A percentile compares a stretch with the other conserved stretches of the same genome.
Conservation (phyloP, 1,140 invertebrate species). For the Penaeus chinensis region DNA sequence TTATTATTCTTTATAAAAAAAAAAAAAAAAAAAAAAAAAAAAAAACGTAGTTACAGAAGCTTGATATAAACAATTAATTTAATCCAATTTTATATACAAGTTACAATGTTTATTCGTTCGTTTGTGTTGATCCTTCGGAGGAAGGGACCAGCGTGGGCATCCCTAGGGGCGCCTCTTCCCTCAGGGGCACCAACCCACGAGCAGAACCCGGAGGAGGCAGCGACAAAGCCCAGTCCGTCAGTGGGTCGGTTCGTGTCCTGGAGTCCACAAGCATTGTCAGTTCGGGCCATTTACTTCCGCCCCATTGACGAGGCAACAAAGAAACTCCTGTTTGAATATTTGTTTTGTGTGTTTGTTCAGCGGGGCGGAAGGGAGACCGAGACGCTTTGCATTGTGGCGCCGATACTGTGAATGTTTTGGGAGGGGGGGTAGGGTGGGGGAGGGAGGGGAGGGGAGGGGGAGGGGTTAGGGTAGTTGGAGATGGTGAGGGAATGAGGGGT, state of each 20-base stretch:
- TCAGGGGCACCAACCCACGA: too few relatives aligned
- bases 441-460: not conserved
- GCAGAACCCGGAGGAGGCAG: too few relatives aligned
- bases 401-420: not conserved
- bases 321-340: conserved; percentile 20
- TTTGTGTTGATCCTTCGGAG: too few relatives aligned
- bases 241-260: not conserved
- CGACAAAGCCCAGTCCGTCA: too few relatives aligned
- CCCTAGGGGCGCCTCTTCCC: too few relatives aligned
- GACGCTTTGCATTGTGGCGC: not conserved
- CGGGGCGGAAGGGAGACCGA: conserved; percentile 8
- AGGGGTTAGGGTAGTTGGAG: not conserved
- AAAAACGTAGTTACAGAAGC: too few relatives aligned
- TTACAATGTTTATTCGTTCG: too few relatives aligned
- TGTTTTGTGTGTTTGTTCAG: conserved; percentile 25
- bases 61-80: too few relatives aligned
- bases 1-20: too few relatives aligned
- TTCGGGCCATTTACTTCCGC: conserved; percentile 6
- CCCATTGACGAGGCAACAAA: conserved; percentile 12
- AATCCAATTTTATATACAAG: too few relatives aligned
- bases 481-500: not conserved
- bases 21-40: too few relatives aligned
- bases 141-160: too few relatives aligned
- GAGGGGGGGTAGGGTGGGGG: not conserved
- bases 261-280: not conserved